Base-by-base conservation (phyloP, 1,140 invertebrate species). In the Oscheius sp. region DNA sequence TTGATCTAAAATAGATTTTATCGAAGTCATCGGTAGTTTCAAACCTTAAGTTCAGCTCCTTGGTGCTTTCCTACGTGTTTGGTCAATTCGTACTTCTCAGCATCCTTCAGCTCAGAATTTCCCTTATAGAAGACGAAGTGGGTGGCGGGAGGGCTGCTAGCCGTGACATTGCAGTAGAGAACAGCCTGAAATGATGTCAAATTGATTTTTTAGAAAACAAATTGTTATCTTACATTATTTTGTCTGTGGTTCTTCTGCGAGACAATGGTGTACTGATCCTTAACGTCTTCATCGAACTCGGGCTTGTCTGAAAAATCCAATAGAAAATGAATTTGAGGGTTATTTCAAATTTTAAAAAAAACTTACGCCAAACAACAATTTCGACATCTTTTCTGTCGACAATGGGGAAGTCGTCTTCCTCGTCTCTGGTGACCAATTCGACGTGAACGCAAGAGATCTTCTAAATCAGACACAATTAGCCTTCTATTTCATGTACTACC, bases 121-220 rank as follows among this genome's bases (percentile, higher is more conserved):
- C 61, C 55, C 3, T 64, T 46, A 35, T 68, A 77, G 49, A 77
- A 77, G n/a, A 62, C 58, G 52, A 77, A 77, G 61, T 77, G 71
- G 2, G 61, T 70, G 34, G 74, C 72, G 29, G 75, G 64, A 28
- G 75, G 75, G 62, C 66, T 77, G 32, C 74, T 69, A 3, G 68
- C 45, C 10, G 64, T 74, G 18, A 77, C 75, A 55, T 77, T 77
- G 58, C 75, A 77, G 23, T 55, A 62, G 20, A 77, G 35, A 35
- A 34, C 59, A 15, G 71, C 75, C 58, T 73, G 55, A 35, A 23
- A 45, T 29, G 35, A 28, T 62, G 32, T 20, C 15, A 35, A 58
- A 35, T 71, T 26, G 10, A 20, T 26, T 18, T 62, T 59, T 18
- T 42, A 61, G 38, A 63, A 32, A 23, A 29, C 38, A 45, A 13